Evolutionary conservation across 2,113 vertebrate genomes (phyloP).

Genomic region (Plotosus lineatus): DNA sequence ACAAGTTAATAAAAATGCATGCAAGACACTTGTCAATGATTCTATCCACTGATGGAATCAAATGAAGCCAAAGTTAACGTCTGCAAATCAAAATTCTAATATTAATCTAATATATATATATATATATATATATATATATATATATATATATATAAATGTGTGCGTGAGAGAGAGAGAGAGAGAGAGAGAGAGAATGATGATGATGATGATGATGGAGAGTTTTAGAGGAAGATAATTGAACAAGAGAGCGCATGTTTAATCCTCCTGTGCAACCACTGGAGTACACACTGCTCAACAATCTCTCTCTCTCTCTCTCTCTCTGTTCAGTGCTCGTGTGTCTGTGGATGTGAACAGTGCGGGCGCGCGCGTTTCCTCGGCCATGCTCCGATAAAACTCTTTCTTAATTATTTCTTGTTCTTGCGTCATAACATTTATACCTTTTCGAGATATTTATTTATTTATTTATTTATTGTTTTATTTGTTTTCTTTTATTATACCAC

Average conservation of each 20-base stretch:
- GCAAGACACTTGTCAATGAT: not conserved
- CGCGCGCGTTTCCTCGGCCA: not conserved
- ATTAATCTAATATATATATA: no score
- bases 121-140: no score
- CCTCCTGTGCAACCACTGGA: slow-evolving; percentile 29
- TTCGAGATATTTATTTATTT: no score
- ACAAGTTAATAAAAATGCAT: no score
- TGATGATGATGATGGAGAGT: not conserved
- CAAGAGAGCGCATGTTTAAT: slow-evolving; percentile 24
- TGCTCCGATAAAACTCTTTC: slow-evolving; percentile 13
- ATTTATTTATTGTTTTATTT: not conserved
- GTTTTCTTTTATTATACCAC: slow-evolving; percentile 22
- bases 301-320: slow-evolving; percentile 30
- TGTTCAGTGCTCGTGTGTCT: slow-evolving; percentile 6
- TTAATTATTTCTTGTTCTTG: not conserved
- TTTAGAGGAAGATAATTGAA: slow-evolving; percentile 6
- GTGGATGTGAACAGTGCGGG: slow-evolving; percentile 31
- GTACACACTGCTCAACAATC: slow-evolving; percentile 17
- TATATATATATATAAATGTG: no score
- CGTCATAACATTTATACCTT: not conserved
- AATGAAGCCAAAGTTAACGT: not conserved
- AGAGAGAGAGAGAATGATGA: not conserved
- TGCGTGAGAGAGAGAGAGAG: not conserved
- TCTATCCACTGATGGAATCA: not conserved
- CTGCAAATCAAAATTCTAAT: not conserved